These are phyloP conservation scores for chimpanzee (Pan troglodytes) DNA, from an alignment of 2,113 vertebrate genomes.

Conservation along the genomic window NHGRI_mPanTro3-v2.1_pri NC_072414.2:88992001-88992500, in stretches of 20 bases:
- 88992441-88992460: rapidly evolving
- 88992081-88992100: background rate
- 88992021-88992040: too few species aligned
- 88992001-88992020: too few species aligned
- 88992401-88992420: background rate
- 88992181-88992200: background rate
- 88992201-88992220: background rate
- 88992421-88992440: rapidly evolving
- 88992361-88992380: rapidly evolving
- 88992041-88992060: too few species aligned
- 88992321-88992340: background rate
- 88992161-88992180: background rate
- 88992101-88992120: background rate
- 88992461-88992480: background rate
- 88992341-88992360: rapidly evolving
- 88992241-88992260: background rate
- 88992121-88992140: background rate
- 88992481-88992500: too few species aligned
- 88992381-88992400: background rate
- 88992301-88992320: rapidly evolving
- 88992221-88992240: background rate
- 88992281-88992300: background rate
- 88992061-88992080: too few species aligned
- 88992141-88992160: background rate
- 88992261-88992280: background rate